These are phyloP conservation scores for Pitta sordida DNA, from an alignment of 2,113 vertebrate species.

Conservation along the genomic window DNA sequence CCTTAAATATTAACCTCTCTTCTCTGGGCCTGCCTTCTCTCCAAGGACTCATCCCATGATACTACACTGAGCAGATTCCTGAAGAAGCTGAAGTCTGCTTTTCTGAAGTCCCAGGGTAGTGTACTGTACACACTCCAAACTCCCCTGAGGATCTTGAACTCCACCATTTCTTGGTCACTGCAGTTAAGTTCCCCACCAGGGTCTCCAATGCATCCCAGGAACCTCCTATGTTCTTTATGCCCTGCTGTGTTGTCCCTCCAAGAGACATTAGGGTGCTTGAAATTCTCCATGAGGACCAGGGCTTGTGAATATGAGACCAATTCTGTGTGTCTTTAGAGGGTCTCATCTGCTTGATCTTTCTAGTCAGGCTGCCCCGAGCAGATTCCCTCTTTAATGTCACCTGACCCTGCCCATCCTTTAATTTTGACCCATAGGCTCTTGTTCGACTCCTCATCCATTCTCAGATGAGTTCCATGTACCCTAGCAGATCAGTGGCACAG, in stretches of 20 bases:
- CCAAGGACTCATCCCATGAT: neutral
- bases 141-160: neutral
- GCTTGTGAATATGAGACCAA: neutral
- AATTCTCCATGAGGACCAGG: neutral
- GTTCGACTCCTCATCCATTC: neutral
- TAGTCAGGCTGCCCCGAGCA: neutral
- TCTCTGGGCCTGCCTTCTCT: neutral
- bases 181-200: neutral
- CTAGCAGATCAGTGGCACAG: neutral
- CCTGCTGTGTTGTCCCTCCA: neutral
- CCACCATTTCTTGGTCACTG: neutral
- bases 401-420: neutral
- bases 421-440: neutral
- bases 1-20: rapidly evolving
- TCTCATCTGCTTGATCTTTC: neutral
- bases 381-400: too few species aligned
- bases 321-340: neutral
- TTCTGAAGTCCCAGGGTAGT: neutral
- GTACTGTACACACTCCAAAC: neutral
- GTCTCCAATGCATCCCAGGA: neutral
- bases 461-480: neutral
- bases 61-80: neutral
- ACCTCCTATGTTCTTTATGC: neutral
- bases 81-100: neutral
- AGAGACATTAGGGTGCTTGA: neutral